Conservation (phyloP, 2,888 invertebrate species). For the Tiliacea aurago region DNA sequence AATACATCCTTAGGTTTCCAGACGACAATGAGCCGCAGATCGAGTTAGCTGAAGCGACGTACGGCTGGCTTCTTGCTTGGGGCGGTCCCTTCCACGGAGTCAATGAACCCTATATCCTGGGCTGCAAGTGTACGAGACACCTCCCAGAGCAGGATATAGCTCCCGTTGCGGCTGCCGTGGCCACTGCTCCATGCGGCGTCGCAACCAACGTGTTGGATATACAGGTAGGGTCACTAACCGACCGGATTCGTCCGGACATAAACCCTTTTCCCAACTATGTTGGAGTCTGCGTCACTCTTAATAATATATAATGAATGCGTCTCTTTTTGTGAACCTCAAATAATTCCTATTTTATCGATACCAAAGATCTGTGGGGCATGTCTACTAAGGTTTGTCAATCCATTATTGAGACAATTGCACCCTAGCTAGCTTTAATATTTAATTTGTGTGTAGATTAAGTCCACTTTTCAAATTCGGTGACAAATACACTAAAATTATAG, state of each 20-base stretch:
- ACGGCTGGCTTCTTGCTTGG: conserved; percentile 47
- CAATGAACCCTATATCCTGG: conserved; percentile 51
- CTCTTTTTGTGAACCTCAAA: background rate
- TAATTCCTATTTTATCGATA: rapidly evolving
- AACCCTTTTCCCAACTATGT: too few species aligned
- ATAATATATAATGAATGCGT: too few species aligned
- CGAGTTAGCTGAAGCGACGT: conserved; percentile 21
- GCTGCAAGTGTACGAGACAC: conserved; percentile 34
- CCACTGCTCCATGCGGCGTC: conserved; percentile 25
- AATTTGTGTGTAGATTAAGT: too few species aligned
- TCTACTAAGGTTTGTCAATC: rapidly evolving
- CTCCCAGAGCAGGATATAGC: conserved; percentile 13
- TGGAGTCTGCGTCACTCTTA: too few species aligned
- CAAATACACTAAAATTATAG: too few species aligned
- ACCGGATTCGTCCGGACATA: background rate
- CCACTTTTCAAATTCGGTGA: too few species aligned
- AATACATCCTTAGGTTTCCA: conserved; percentile 26
- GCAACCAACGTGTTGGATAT: conserved; percentile 27
- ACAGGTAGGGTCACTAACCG: conserved; percentile 26
- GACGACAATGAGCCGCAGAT: conserved; percentile 38
- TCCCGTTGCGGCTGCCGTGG: conserved; percentile 42
- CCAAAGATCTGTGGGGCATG: rapidly evolving
- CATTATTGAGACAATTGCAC: rapidly evolving
- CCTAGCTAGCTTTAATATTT: too few species aligned
- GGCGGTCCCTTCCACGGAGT: conserved; percentile 40